phyloP scores from a whole-genome alignment of 2,113 vertebrate species.

The Rhodinocichla rosea region DNA sequence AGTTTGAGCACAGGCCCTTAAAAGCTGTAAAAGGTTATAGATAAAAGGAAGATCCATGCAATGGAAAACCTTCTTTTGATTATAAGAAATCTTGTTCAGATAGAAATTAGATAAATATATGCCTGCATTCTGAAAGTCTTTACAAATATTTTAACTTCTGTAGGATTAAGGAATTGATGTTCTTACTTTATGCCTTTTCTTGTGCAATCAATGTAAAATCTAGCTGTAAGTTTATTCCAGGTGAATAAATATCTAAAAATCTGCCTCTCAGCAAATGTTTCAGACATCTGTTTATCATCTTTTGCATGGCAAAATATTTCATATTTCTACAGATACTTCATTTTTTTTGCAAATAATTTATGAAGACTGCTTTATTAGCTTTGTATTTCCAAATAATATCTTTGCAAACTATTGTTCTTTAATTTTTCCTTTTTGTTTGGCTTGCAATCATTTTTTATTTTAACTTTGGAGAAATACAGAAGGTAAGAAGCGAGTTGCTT shows the following conservation, averaged over 20 bases:
- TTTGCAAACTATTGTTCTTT: not conserved
- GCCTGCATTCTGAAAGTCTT: not conserved
- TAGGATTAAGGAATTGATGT: not conserved
- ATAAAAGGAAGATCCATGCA: not conserved
- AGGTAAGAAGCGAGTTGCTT: slow-evolving; percentile 9
- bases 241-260: not conserved
- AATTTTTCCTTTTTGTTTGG: not conserved
- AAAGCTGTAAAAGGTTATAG: not conserved
- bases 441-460: not conserved
- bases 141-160: not conserved
- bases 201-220: not conserved
- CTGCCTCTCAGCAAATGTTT: not conserved
- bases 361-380: not conserved
- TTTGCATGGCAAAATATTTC: not conserved
- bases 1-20: not conserved
- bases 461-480: slow-evolving; percentile 45
- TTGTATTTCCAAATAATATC: not conserved
- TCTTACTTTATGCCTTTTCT: not conserved
- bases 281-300: not conserved
- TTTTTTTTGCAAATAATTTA: not conserved
- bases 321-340: not conserved
- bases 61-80: not conserved
- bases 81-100: not conserved
- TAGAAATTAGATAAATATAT: not conserved
- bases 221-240: not conserved